Conservation (phyloP, 2,888 invertebrate genomes). For the Harpalus rufipes region DNA sequence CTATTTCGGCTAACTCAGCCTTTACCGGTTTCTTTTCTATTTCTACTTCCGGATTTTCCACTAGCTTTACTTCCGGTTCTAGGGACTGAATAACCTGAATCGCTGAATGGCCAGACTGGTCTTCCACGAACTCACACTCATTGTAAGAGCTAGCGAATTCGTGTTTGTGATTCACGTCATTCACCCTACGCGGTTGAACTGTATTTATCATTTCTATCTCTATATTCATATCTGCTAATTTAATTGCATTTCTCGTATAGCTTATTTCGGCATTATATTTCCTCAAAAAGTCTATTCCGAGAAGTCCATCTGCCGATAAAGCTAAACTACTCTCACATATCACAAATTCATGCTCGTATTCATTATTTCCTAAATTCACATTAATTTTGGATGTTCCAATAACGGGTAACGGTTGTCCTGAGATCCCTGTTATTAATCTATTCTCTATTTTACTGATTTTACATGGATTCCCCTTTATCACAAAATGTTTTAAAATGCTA, state of each 20-base stretch:
- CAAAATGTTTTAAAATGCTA: not conserved
- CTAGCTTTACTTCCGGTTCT: not conserved
- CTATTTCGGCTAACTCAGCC: no score
- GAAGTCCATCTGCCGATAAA: not conserved
- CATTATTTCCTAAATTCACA: not conserved
- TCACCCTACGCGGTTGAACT: not conserved
- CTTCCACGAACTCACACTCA: not conserved
- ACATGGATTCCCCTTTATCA: not conserved
- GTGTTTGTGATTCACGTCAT: not conserved
- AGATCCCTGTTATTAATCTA: not conserved
- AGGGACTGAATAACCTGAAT: not conserved
- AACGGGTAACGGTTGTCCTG: no score
- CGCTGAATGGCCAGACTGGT: not conserved
- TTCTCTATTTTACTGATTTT: not conserved
- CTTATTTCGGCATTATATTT: conserved; percentile 5
- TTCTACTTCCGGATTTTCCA: not conserved
- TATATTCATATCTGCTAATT: not conserved
- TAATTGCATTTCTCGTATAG: not conserved
- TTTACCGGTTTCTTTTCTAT: not conserved
- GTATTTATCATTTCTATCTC: not conserved
- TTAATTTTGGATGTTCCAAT: not conserved
- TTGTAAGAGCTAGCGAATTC: not conserved
- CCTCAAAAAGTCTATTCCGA: not conserved
- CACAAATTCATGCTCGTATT: not conserved
- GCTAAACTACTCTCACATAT: not conserved